phyloP scores from a whole-genome alignment of 2,888 invertebrate species.

The Argynnis bischoffii region DNA sequence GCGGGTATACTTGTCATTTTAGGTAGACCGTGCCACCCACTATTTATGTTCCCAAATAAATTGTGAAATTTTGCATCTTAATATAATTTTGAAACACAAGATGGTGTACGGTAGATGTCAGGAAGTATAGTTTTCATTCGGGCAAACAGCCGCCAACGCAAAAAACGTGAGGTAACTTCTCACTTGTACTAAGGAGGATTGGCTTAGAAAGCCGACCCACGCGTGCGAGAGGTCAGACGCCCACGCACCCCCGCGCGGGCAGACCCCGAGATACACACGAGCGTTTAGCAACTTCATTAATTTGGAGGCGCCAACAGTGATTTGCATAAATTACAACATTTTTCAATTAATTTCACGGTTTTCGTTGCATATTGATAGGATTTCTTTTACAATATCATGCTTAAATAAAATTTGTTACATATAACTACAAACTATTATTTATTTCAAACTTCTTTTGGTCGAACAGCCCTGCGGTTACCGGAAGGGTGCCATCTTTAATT shows the following conservation, averaged over 20 bases:
- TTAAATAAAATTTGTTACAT: no score
- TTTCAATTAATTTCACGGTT: constrained; percentile 26
- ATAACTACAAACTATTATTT: no score
- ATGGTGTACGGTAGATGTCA: constrained; percentile 20
- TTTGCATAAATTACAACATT: constrained; percentile 32
- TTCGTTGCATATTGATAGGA: constrained; percentile 6
- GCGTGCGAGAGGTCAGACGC: constrained; percentile 73
- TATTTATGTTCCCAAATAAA: not conserved
- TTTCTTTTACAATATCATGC: not conserved
- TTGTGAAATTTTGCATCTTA: constrained; percentile 19
- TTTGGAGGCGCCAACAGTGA: constrained; percentile 25
- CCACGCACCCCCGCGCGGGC: constrained; percentile 54
- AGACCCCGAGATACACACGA: constrained; percentile 6
- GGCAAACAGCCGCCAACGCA: constrained; percentile 42
- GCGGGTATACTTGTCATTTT: not conserved
- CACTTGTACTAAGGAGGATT: constrained; percentile 35
- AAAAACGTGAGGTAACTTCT: constrained; percentile 40
- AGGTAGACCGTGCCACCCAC: constrained; percentile 16
- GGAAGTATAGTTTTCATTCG: constrained; percentile 34
- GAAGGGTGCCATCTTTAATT: no score
- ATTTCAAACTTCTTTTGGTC: no score
- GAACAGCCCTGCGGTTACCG: no score
- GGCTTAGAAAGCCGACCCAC: constrained; percentile 70
- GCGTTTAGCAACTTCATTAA: constrained; percentile 24
- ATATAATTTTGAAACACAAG: constrained; percentile 26